Percentiles rank a stretch among this genome's conserved stretches.
These are phyloP conservation scores for Scleropages formosus DNA, from an alignment of 2,797 vertebrate species.

Conservation along the genomic window DNA sequence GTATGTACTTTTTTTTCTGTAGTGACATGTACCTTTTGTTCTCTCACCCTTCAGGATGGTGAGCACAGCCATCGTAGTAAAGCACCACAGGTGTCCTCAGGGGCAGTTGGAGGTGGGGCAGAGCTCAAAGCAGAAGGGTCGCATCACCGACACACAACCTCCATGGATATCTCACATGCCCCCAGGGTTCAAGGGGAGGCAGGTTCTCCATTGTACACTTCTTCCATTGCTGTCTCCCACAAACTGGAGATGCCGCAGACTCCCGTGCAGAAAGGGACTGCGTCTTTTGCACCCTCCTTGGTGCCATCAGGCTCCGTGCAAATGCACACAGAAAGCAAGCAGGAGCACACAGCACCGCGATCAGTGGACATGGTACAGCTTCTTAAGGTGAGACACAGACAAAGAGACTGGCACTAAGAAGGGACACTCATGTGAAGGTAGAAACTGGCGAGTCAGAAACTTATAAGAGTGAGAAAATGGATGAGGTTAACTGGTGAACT, in stretches of 20 bases:
- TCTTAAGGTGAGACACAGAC: slow-evolving; percentile 74
- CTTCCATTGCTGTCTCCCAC: slow-evolving; percentile 77
- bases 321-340: slow-evolving; percentile 75
- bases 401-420: neutral
- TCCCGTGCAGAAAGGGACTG: slow-evolving; percentile 62
- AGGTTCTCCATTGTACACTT: slow-evolving; percentile 83
- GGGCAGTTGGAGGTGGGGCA: slow-evolving; percentile 61
- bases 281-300: slow-evolving; percentile 67
- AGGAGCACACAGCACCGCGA: slow-evolving; percentile 79
- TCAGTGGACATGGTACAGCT: slow-evolving; percentile 95
- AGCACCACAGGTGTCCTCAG: slow-evolving; percentile 72
- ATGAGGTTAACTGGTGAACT: neutral
- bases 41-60: slow-evolving; percentile 64
- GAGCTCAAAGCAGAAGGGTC: slow-evolving; percentile 83
- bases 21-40: slow-evolving; percentile 31
- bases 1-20: neutral
- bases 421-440: neutral
- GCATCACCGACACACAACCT: slow-evolving; percentile 77
- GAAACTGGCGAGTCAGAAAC: neutral
- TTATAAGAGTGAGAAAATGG: neutral
- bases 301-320: slow-evolving; percentile 65
- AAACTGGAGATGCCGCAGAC: slow-evolving; percentile 75
- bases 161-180: slow-evolving; percentile 78
- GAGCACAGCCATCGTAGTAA: slow-evolving; percentile 82
- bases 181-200: slow-evolving; percentile 76